These are phyloP conservation scores for Tribolium freemani DNA, from an alignment of 2,888 invertebrate genomes.

Conservation along the genomic window DNA sequence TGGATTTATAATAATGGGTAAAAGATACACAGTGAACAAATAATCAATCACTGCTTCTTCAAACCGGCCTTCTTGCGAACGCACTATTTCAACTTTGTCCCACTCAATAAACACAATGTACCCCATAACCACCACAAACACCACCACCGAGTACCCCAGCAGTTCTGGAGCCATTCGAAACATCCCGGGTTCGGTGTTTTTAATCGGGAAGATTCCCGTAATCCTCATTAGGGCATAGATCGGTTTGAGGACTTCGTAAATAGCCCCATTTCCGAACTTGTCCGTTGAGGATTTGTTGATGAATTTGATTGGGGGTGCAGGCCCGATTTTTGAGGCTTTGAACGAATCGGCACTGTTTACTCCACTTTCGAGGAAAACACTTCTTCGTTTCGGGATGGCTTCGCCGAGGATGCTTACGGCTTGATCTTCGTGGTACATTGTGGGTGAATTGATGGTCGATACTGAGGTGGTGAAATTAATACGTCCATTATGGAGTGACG, in stretches of 20 bases:
- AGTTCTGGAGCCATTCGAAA: constrained; percentile 69
- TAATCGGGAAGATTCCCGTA: constrained; percentile 76
- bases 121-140: constrained; percentile 65
- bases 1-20: constrained; percentile 76
- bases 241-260: constrained; percentile 69
- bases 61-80: constrained; percentile 77
- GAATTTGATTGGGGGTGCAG: constrained; percentile 48
- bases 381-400: constrained; percentile 44
- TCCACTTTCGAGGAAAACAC: constrained; percentile 61
- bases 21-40: constrained; percentile 79
- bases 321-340: constrained; percentile 58
- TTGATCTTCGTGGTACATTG: constrained; percentile 44
- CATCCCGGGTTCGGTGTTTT: constrained; percentile 69
- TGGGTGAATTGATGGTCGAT: constrained; percentile 1
- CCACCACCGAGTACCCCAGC: constrained; percentile 72
- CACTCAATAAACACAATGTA: constrained; percentile 75
- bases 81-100: constrained; percentile 74
- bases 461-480: constrained; percentile 11
- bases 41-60: constrained; percentile 84
- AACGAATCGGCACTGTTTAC: constrained; percentile 48
- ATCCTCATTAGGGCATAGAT: constrained; percentile 68
- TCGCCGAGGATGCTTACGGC: constrained; percentile 48
- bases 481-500: constrained; percentile 23
- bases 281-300: constrained; percentile 44
- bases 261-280: constrained; percentile 57